phyloP scores from a whole-genome alignment of 2,888 invertebrate species.

The Megaustenia siamemsis region DNA sequence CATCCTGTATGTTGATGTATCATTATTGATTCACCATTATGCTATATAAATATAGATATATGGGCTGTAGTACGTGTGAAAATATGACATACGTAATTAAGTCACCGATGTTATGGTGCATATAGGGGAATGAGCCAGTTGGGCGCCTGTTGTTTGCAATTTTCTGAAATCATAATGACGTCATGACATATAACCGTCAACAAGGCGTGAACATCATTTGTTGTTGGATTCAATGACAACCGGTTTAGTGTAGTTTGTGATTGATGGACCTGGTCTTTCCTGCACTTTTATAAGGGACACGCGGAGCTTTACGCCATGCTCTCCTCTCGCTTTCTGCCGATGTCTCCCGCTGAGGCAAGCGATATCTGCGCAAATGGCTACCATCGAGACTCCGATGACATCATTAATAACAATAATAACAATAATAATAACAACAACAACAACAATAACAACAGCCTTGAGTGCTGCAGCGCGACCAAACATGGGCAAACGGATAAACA shows the following conservation, averaged over 20 bases:
- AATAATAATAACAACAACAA: too few species aligned
- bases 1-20: too few species aligned
- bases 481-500: not conserved
- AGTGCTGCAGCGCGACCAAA: not conserved
- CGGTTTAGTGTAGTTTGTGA: not conserved
- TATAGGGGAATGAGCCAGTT: too few species aligned
- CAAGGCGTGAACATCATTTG: not conserved
- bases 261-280: not conserved
- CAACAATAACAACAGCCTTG: not conserved
- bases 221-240: not conserved
- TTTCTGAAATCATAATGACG: too few species aligned
- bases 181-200: not conserved
- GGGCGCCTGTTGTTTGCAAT: too few species aligned
- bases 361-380: not conserved
- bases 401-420: constrained; percentile 8
- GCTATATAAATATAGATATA: too few species aligned
- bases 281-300: not conserved
- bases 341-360: not conserved
- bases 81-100: too few species aligned
- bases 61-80: too few species aligned
- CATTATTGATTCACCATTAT: too few species aligned
- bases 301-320: not conserved
- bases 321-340: not conserved
- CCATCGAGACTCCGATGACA: not conserved
- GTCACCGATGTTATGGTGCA: too few species aligned